Conservation (phyloP, 2,797 vertebrate genomes). For the Corythornis leucogaster region DNA sequence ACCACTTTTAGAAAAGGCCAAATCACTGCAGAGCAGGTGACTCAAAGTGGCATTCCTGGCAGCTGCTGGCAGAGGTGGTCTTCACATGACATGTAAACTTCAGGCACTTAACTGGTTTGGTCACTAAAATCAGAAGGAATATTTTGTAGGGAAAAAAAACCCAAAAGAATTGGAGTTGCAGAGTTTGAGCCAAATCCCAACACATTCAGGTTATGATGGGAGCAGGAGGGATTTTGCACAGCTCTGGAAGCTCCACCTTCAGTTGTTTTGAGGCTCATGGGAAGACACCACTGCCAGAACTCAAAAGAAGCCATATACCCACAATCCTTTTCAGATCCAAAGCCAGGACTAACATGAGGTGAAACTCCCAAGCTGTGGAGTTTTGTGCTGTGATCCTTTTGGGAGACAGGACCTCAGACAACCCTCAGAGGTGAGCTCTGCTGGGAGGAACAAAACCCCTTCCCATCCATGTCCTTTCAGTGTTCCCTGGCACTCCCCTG, state of each 20-base stretch:
- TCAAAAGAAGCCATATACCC: accelerated
- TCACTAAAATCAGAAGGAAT: not conserved
- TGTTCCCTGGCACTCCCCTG: not conserved
- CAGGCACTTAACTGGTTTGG: not conserved
- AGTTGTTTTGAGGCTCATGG: not conserved
- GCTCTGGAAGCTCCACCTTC: not conserved
- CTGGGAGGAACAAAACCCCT: not conserved
- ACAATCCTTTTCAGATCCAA: not conserved
- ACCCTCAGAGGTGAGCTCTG: not conserved
- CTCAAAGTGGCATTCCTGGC: not conserved
- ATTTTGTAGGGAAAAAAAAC: not conserved
- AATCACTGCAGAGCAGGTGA: not conserved
- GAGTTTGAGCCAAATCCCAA: not conserved
- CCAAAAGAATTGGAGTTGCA: not conserved
- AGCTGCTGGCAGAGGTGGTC: not conserved
- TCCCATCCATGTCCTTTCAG: not conserved
- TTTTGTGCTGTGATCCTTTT: not conserved
- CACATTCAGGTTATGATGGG: not conserved
- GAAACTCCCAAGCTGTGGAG: not conserved
- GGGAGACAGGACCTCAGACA: not conserved
- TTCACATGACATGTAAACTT: not conserved
- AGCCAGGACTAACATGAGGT: not conserved
- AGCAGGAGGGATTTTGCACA: not conserved
- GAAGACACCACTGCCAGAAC: not conserved
- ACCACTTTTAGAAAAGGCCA: not conserved